Evolutionary conservation across 2,113 vertebrate species (phyloP).

Genomic region (Saguinus midas): DNA sequence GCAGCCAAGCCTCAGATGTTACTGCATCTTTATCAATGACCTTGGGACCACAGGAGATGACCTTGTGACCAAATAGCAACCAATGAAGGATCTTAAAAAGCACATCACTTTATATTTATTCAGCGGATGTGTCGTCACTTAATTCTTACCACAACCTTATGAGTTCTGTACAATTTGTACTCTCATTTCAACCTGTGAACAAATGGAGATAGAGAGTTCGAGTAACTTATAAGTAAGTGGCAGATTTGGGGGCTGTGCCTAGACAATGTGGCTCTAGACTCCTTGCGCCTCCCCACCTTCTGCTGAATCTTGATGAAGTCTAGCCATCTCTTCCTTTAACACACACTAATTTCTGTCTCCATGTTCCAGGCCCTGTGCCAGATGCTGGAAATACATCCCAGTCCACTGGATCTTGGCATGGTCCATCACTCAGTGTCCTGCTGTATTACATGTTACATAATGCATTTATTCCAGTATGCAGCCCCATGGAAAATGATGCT

Average conservation of each 20-base stretch:
- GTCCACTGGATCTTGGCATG: background rate
- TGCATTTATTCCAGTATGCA: background rate
- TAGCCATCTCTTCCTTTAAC: background rate
- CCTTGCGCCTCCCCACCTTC: background rate
- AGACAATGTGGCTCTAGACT: background rate
- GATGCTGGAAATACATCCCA: background rate
- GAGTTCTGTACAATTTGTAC: background rate
- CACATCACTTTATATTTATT: background rate
- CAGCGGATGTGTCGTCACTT: background rate
- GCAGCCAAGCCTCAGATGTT: background rate
- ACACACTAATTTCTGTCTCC: background rate
- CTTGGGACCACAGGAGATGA: background rate
- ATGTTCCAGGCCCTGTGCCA: background rate
- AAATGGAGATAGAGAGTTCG: background rate
- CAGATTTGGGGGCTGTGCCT: background rate
- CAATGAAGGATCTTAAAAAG: background rate
- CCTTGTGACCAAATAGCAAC: background rate
- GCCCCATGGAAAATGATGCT: background rate
- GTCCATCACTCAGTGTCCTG: background rate
- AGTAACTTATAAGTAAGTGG: background rate
- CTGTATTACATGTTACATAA: background rate
- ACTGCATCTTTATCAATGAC: background rate
- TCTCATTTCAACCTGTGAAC: background rate
- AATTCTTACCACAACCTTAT: background rate
- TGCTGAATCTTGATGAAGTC: background rate